A percentile compares a stretch with the other conserved stretches of the same genome.
Conservation (phyloP, 2,113 vertebrate genomes). For the Nothoprocta pentlandii region DNA sequence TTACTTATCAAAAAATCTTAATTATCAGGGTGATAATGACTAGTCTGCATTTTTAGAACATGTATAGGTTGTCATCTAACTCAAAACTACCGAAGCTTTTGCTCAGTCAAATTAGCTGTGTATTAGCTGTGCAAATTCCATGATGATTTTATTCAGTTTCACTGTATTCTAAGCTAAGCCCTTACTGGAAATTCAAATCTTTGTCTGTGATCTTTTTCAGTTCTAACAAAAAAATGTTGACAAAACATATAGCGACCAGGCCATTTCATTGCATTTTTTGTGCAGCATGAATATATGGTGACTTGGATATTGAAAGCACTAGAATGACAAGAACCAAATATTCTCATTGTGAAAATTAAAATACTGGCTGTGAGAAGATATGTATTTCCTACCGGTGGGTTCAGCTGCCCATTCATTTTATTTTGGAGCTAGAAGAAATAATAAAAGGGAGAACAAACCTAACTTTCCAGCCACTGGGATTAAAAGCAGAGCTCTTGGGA, state of each 20-base stretch:
- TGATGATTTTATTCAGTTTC: not conserved
- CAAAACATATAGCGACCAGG: not conserved
- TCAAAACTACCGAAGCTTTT: not conserved
- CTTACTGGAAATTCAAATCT: not conserved
- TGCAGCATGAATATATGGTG: not conserved
- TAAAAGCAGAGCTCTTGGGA: not conserved
- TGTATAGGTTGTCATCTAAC: not conserved
- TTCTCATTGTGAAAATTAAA: not conserved
- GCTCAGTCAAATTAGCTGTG: not conserved
- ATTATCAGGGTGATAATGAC: not conserved
- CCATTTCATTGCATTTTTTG: not conserved
- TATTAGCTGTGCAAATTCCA: not conserved
- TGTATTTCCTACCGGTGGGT: not conserved
- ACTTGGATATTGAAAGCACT: not conserved
- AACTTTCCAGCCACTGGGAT: not conserved
- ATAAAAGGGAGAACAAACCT: not conserved
- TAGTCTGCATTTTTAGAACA: not conserved
- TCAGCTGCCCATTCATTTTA: not conserved
- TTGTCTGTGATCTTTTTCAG: not conserved
- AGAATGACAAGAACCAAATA: not conserved
- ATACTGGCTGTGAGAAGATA: not conserved
- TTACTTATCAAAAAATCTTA: not conserved
- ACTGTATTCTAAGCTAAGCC: not conserved
- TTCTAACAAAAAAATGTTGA: not conserved
- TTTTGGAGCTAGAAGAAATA: not conserved